phyloP scores from a whole-genome alignment of 2,888 invertebrate species.

The Clanis bilineata region DNA sequence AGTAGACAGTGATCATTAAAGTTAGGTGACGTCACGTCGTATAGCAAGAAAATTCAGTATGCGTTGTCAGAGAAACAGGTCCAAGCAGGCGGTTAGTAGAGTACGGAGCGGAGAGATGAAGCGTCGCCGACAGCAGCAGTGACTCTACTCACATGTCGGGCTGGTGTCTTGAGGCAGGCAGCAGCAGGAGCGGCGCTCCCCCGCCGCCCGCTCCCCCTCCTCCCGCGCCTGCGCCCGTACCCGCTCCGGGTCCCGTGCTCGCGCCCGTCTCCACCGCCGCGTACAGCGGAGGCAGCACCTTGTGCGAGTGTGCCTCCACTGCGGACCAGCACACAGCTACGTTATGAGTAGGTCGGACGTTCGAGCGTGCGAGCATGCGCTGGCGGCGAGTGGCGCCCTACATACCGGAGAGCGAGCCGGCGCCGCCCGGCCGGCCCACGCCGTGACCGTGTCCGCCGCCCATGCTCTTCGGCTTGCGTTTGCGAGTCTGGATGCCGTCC shows the following conservation, averaged over 20 bases:
- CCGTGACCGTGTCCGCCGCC: constrained; percentile 55
- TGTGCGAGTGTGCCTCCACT: constrained; percentile 70
- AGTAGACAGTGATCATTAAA: constrained; percentile 5
- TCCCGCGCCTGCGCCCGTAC: constrained; percentile 31
- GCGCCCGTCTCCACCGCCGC: constrained; percentile 65
- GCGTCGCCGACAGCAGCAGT: constrained; percentile 9
- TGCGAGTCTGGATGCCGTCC: constrained; percentile 98
- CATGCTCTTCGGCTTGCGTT: constrained; percentile 92
- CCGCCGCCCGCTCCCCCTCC: constrained; percentile 21
- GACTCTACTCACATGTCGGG: constrained; percentile 61
- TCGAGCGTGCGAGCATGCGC: constrained; percentile 10
- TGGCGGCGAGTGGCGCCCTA: constrained; percentile 31
- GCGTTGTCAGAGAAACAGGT: constrained; percentile 28
- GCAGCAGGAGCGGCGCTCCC: constrained; percentile 52
- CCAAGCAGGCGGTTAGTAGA: constrained; percentile 1
- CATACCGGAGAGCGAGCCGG: constrained; percentile 61
- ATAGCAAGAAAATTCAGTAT: constrained; percentile 20
- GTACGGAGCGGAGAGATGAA: not conserved
- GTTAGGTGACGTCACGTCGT: not conserved
- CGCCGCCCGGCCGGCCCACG: constrained; percentile 50
- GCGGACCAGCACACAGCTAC: constrained; percentile 55
- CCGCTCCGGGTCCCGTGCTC: constrained; percentile 34
- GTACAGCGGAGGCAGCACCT: constrained; percentile 76
- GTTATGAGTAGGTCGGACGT: constrained; percentile 33
- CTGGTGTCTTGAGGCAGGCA: constrained; percentile 49